Evolutionary conservation across 2,113 vertebrate species (phyloP), one percentile per base, ranked within the genome.

Genomic region (Psittacus erithacus): DNA sequence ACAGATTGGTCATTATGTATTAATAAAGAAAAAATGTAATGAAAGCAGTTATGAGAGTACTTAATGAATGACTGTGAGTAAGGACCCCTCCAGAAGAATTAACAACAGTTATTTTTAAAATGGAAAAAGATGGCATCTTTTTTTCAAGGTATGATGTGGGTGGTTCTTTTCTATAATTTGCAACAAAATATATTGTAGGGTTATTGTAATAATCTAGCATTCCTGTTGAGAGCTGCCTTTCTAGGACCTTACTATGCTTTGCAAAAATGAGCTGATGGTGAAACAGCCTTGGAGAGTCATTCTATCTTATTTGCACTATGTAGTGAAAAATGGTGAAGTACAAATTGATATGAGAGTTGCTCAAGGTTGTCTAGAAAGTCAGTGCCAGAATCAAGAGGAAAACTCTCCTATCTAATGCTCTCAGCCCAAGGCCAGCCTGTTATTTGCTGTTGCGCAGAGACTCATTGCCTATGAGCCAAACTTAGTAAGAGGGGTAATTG

Each of bases 341-440:
- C 52, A 64, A 63, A 49, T 75, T 23, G 14, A 8, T 28, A 68
- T 47, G 55, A 86, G 80, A 55, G 90, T 83, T 86, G 35, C 39
- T 90, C 68, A 83, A 78, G 82, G 64, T 88, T 92, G n/a, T 60
- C 44, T 90, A 43, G 55, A 86, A 94, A 81, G 82, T 81, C 82
- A 92, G 76, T 90, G 85, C 33, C 57, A 96, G 69, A 81, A 88
- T 62, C 35, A 24, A 88, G 80, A 90, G 64, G 43, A 92, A 88
- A 78, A 68, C 39, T 94, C 39, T 94, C 28, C 0, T 20, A 59
- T 59, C 18, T 77, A 23, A 73, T 71, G 50, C 39, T 92, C 39
- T 80, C 67, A 81, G 35, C 68, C 80, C 41, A 63, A 67, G 78
- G 73, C 24, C 65, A 87, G 41, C 62, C 81, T 92, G 18, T 81